Base-by-base conservation (phyloP, 2,888 invertebrate species). In the Apamea anceps region DNA sequence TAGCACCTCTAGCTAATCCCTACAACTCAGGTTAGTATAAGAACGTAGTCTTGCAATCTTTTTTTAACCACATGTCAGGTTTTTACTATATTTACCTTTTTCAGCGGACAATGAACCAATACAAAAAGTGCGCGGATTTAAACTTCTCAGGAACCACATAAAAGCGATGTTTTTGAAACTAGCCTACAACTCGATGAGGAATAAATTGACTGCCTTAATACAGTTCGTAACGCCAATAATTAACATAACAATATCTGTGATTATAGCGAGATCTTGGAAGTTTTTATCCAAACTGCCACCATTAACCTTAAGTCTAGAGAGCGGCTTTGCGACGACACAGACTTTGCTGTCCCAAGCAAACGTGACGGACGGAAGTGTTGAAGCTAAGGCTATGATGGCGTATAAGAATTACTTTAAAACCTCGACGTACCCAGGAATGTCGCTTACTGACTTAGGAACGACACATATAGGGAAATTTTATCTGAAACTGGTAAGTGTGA, bases 201-300 rank as follows among this genome's bases (percentile, higher is more conserved):
- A 94, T 82, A 96, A 96, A 90, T 85, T 97, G 13, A 91, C 93
- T 2, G 94, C 95, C 1, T 84, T 95, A 10, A 96, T 97, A 93
- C 97, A 97, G 85, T 95, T 96, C 66, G 88, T 96, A 12, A 95
- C 96, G 13, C 96, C 97, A 1, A 93, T 97, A 54, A 94, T 97
- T 80, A 97, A 97, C 75, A 97, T 97, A 51, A 91, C 93, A 1
- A 89, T 97, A 90, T 96, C 97, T 12, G 96, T 97, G 54, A 79
- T 95, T 18, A 96, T 97, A 85, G 91, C 96, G 1, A 92, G 96
- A 77, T 96, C 96, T 21, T 97, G 97, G 97, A 95, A 95, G 83
- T 97, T 97, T 79, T 91, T 97, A 72, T 93, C 94, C 0, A 97
- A 97, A 86, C 94, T 98, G n/a, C 98, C 98, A 0, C 95, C 98